These are phyloP conservation scores for Drosophila colorata DNA, from an alignment of 2,888 invertebrate species.

Conservation along the genomic window DNA sequence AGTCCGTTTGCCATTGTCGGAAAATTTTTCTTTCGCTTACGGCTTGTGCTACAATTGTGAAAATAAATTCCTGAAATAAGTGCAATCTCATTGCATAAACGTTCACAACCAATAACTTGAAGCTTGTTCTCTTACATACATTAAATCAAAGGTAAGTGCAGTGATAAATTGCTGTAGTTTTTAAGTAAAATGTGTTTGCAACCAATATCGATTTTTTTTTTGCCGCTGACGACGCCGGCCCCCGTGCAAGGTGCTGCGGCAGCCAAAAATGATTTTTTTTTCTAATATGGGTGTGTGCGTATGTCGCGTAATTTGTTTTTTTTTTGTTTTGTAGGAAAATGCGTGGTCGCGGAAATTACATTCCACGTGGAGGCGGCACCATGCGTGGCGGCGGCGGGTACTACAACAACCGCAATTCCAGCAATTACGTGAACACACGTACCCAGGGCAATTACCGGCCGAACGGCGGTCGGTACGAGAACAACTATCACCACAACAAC, in stretches of 20 bases:
- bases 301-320: not conserved
- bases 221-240: conserved; percentile 37
- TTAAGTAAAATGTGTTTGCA: not conserved
- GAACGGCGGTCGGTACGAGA: conserved; percentile 76
- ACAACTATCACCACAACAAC: conserved; percentile 71
- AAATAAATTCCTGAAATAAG: conserved; percentile 13
- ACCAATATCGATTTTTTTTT: conserved; percentile 47
- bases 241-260: conserved; percentile 5
- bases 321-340: conserved; percentile 62
- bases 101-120: not conserved
- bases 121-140: not conserved
- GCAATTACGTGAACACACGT: conserved; percentile 80
- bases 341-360: conserved; percentile 81
- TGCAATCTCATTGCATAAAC: conserved; percentile 13
- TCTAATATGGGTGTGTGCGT: conserved; percentile 1
- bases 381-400: conserved; percentile 76
- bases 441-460: conserved; percentile 82
- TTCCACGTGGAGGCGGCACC: conserved; percentile 76
- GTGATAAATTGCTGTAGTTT: not conserved
- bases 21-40: conserved; percentile 44
- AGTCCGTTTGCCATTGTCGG: conserved; percentile 27
- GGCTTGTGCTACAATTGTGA: conserved; percentile 13
- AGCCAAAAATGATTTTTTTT: not conserved
- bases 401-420: conserved; percentile 73
- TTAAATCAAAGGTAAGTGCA: conserved; percentile 28